A percentile compares a stretch with the other conserved stretches of the same genome.
These are phyloP conservation scores for Lepidurus couesii DNA, from an alignment of 1,140 invertebrate species.

Conservation along the genomic window DNA sequence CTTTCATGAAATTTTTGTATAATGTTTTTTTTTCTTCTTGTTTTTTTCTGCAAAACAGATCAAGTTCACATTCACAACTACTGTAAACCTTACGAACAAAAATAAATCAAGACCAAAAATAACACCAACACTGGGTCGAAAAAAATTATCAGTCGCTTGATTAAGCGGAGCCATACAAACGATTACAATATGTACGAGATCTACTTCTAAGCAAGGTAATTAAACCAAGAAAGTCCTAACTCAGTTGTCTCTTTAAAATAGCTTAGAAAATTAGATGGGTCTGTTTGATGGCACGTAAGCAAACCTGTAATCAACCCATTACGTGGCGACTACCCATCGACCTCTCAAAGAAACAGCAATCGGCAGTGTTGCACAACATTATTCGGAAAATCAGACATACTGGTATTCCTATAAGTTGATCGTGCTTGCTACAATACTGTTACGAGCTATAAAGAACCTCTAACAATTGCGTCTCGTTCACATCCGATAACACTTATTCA, in stretches of 20 bases:
- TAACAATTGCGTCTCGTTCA: background rate
- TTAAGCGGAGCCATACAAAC: background rate
- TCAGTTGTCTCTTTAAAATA: background rate
- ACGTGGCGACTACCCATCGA: background rate
- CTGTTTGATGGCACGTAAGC: background rate
- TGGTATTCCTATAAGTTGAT: background rate
- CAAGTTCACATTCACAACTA: conserved; percentile 1
- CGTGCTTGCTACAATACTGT: conserved; percentile 7
- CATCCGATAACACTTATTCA: background rate
- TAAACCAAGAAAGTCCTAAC: background rate
- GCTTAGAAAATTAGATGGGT: background rate
- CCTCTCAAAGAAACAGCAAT: background rate
- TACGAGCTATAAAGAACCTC: background rate
- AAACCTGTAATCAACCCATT: conserved; percentile 13
- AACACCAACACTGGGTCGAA: conserved; percentile 1
- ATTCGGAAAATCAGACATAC: background rate
- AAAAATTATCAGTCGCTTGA: background rate
- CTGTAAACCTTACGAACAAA: background rate
- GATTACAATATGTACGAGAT: background rate
- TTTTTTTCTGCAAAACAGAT: conserved; percentile 20
- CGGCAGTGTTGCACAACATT: background rate
- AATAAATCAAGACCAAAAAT: conserved; percentile 13
- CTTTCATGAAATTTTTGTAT: background rate
- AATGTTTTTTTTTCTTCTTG: conserved; percentile 24
- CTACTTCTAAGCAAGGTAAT: conserved; percentile 10